These are phyloP conservation scores for Drosophila koepferae DNA, from an alignment of 2,888 invertebrate species.

Conservation along the genomic window DNA sequence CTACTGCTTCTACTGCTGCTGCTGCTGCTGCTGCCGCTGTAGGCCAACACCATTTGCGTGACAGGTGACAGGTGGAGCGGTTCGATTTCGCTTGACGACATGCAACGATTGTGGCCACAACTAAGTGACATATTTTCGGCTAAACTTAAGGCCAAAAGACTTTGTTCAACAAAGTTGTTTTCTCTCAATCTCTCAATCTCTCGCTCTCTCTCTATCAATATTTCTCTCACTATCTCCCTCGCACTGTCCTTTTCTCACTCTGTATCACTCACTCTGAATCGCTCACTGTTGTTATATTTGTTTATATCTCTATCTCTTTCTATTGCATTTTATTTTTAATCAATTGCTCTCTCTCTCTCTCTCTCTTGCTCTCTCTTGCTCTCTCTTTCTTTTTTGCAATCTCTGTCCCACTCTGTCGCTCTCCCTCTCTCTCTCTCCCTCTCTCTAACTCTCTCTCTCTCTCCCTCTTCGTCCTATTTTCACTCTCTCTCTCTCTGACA, in stretches of 20 bases:
- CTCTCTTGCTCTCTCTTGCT: not conserved
- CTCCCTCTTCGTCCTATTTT: not conserved
- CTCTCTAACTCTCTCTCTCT: not conserved
- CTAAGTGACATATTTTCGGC: constrained; percentile 10
- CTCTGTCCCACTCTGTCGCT: not conserved
- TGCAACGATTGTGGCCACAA: constrained; percentile 8
- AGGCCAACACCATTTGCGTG: constrained; percentile 27
- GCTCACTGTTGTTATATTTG: too few relatives aligned
- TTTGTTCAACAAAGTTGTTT: constrained; percentile 12
- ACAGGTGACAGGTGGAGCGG: constrained; percentile 3
- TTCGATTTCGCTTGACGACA: not conserved
- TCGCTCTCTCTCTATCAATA: not conserved
- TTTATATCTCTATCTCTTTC: not conserved
- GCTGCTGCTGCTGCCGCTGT: constrained; percentile 8
- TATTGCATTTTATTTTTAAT: not conserved
- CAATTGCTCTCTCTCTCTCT: not conserved
- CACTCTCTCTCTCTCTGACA: not conserved
- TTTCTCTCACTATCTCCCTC: not conserved
- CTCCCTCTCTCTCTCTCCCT: not conserved
- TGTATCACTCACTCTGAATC: not conserved
- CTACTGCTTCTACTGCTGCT: not conserved
- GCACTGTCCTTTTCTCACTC: not conserved
- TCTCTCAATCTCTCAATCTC: not conserved
- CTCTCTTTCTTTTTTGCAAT: too few relatives aligned
- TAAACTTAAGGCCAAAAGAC: constrained; percentile 15